These are phyloP conservation scores for Alloplasta piceator DNA, from an alignment of 2,888 invertebrate genomes.

Conservation along the genomic window DNA sequence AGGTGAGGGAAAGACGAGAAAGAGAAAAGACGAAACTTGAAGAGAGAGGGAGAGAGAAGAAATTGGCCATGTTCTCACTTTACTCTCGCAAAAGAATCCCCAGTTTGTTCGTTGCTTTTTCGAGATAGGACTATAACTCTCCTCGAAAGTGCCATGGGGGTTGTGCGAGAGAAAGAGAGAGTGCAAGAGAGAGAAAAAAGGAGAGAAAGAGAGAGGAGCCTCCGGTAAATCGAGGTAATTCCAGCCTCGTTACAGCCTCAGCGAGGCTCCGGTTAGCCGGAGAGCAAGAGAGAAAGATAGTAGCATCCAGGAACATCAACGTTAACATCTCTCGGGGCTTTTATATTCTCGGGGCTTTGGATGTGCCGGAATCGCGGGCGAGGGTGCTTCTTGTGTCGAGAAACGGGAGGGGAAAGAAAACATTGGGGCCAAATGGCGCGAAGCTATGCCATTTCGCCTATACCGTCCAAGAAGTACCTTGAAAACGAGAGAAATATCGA, in stretches of 20 bases:
- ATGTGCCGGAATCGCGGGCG: slow-evolving; percentile 27
- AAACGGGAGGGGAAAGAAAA: background rate
- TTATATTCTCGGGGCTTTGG: slow-evolving; percentile 31
- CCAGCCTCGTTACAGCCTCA: slow-evolving; percentile 48
- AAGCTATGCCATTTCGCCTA: slow-evolving; percentile 4
- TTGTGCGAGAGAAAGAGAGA: slow-evolving; percentile 6
- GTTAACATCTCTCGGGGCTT: slow-evolving; percentile 21
- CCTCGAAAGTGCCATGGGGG: slow-evolving; percentile 38
- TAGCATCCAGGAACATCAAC: slow-evolving; percentile 19
- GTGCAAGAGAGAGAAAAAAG: background rate
- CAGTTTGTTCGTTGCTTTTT: slow-evolving; percentile 1
- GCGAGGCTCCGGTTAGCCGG: slow-evolving; percentile 26
- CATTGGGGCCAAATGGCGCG: slow-evolving; percentile 16
- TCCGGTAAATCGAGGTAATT: slow-evolving; percentile 54
- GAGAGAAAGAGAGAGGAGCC: slow-evolving; percentile 9
- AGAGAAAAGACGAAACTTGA: background rate
- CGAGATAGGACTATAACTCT: slow-evolving; percentile 25
- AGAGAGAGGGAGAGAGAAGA: slow-evolving; percentile 14
- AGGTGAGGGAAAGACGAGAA: slow-evolving; percentile 20
- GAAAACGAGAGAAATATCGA: slow-evolving; percentile 18
- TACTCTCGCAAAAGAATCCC: slow-evolving; percentile 34
- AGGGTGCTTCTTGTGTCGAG: slow-evolving; percentile 14
- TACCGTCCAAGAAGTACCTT: background rate
- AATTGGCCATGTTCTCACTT: slow-evolving; percentile 24
- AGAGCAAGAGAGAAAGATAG: slow-evolving; percentile 3